A percentile compares a stretch with the other conserved stretches of the same genome.
Evolutionary conservation across 2,113 vertebrate species (phyloP).

Genomic region (Centropristis striata): DNA sequence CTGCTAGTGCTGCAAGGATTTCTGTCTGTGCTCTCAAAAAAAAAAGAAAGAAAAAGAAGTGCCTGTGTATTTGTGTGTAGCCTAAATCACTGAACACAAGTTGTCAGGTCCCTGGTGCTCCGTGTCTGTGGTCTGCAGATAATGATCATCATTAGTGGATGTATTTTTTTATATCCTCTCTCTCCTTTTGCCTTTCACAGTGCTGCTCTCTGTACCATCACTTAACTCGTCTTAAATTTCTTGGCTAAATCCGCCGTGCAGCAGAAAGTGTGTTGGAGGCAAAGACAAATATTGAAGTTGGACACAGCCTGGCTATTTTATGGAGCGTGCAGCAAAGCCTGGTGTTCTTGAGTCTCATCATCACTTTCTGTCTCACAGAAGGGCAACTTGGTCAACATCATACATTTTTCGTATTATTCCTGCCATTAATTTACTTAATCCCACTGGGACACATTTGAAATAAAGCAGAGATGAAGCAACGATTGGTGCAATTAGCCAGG

Average conservation of each 20-base stretch:
- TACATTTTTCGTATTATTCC: constrained; percentile 35
- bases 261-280: constrained; percentile 67
- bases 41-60: not conserved
- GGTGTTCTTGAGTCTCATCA: constrained; percentile 40
- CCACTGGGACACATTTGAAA: constrained; percentile 40
- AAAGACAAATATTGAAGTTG: constrained; percentile 80
- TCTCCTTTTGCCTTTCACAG: constrained; percentile 32
- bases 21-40: constrained; percentile 21
- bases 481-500: constrained; percentile 19
- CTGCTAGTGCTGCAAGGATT: constrained; percentile 51
- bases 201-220: constrained; percentile 42
- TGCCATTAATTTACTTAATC: constrained; percentile 14
- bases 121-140: constrained; percentile 43
- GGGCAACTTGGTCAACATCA: constrained; percentile 24
- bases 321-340: constrained; percentile 26
- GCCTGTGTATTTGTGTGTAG: constrained; percentile 36
- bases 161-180: constrained; percentile 30
- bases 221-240: constrained; percentile 65
- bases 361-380: constrained; percentile 12
- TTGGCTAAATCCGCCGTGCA: constrained; percentile 41
- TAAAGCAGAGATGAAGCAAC: constrained; percentile 33
- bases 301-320: constrained; percentile 54
- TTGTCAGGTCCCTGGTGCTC: constrained; percentile 40
- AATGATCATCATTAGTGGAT: constrained; percentile 55
- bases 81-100: constrained; percentile 40